Evolutionary conservation across 2,888 invertebrate genomes (phyloP), one percentile per base, ranked within the genome.

Genomic region (Acleris literana): DNA sequence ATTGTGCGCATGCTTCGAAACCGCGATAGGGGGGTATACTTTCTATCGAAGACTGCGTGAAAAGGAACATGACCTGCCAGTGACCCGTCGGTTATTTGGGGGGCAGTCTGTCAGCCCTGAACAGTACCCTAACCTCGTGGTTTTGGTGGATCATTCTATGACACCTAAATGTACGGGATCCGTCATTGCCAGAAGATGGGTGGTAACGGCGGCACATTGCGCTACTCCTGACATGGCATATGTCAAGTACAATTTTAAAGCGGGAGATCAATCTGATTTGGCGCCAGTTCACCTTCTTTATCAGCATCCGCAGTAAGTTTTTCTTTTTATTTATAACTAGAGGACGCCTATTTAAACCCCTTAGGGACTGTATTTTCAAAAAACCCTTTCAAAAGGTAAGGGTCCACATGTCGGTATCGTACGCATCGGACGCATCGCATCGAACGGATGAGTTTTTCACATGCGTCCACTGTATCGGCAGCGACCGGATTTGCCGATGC

Each of bases 151-250:
- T 78, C 83, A 85, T 49, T 82, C 79, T 76, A 79, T 83, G 81
- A 20, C 65, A n/a, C 66, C 82, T 76, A 79, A 84, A 55, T 90
- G 91, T 80, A 85, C 88, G 57, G 85, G 74, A 68, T 69, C 85
- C 9, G 82, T 86, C 69, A 69, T 92, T 70, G 72, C 83, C 56
- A 58, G 77, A 69, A 82, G 81, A 75, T 91, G 90, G 90, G 88
- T 72, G 75, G 79, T 92, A 63, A 90, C 91, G 29, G 90, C 91
- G 25, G 91, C 87, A 49, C 90, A 90, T 80, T 92, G 91, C 77
- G 79, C 87, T 16, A 64, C 81, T 17, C 72, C 86, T 53, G 71
- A 70, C 49, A 54, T 88, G 61, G 80, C 84, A 62, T 87, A 85
- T 81, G 81, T 89, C 62, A 79, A 80, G 75, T 88, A 85, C 81